Evolutionary conservation across 1,140 invertebrate species (phyloP), one percentile per base, ranked within the genome.

Genomic region (Lepidurus arcticus): DNA sequence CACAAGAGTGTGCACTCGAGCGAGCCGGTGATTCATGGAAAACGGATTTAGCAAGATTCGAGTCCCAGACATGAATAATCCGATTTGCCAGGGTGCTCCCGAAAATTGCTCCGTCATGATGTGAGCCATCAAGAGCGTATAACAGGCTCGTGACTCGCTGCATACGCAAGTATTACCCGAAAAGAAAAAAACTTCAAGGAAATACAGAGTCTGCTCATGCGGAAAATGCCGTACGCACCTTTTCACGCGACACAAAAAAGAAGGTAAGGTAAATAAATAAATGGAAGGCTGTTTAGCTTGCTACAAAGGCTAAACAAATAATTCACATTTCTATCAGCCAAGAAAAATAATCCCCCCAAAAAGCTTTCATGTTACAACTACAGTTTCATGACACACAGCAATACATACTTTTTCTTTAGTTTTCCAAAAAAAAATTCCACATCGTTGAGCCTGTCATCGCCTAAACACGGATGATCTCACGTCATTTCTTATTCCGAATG

Each of bases 61-160:
- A 65, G 53, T n/a, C 21, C 53, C 21, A 7, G 53, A 21, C 6
- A 65, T 65, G 53, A 65, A 65, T 65, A 65, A 65, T 65, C 53
- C 53, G 53, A 65, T 65, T 65, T 65, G 53, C 21, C n/a, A 65
- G 53, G 53, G 53, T 65, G 53, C 53, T 65, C 53, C 53, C 53
- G 6, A 65, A 65, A 65, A n/a, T 65, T 65, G 53, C 53, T 65
- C 53, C 1, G 53, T 65, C 53, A 65, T 16, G 53, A 65, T 21
- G 21, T n/a, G 53, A 65, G 53, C 16, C 53, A 65, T 65, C 16
- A n/a, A 13, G 16, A 65, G 16, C 53, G 21, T n/a, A 65, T n/a
- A 21, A 13, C 16, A 16, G 53, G 53, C 53, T 65, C 53, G 53
- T 65, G 53, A 65, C 53, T 65, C 53, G 16, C 53, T 21, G 21